Percentiles rank a stretch among this genome's conserved stretches.
Conservation (phyloP, 2,888 invertebrate species). For the Alsophila aescularia region DNA sequence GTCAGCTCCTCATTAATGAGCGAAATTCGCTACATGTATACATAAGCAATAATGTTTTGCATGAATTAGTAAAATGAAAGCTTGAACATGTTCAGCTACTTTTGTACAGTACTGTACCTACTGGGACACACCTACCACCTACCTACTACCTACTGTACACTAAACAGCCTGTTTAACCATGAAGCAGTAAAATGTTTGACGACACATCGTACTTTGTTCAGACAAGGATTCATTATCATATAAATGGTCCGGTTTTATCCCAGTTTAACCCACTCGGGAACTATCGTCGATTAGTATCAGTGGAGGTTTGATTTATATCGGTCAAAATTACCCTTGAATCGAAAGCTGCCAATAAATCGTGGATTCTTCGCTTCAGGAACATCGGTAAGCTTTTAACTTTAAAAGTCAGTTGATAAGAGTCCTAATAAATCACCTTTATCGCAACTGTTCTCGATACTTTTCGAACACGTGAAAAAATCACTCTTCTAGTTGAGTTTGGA, state of each 20-base stretch:
- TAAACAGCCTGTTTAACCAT: neutral
- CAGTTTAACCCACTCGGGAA: conserved; percentile 19
- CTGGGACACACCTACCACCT: no score
- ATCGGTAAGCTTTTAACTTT: conserved; percentile 5
- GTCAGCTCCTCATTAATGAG: no score
- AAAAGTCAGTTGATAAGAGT: conserved; percentile 11
- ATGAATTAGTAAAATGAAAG: no score
- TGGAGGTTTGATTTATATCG: conserved; percentile 5
- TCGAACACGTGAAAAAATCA: neutral
- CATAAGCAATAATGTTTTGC: no score
- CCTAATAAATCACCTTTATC: conserved; percentile 35
- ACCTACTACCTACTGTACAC: neutral
- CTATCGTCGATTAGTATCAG: conserved; percentile 27
- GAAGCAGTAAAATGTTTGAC: neutral
- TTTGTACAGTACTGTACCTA: no score
- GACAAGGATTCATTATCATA: conserved; percentile 24
- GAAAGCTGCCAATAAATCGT: conserved; percentile 1
- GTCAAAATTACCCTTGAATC: conserved; percentile 15
- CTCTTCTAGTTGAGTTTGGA: neutral
- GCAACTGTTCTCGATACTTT: conserved; percentile 23
- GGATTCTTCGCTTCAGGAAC: neutral
- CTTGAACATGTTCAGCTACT: no score
- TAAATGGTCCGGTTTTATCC: conserved; percentile 26
- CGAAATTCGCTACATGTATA: no score
- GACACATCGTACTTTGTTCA: conserved; percentile 2